A percentile compares a stretch with the other conserved stretches of the same genome.
phyloP scores from a whole-genome alignment of 2,113 vertebrate species.

The Rhabdornis inornatus region DNA sequence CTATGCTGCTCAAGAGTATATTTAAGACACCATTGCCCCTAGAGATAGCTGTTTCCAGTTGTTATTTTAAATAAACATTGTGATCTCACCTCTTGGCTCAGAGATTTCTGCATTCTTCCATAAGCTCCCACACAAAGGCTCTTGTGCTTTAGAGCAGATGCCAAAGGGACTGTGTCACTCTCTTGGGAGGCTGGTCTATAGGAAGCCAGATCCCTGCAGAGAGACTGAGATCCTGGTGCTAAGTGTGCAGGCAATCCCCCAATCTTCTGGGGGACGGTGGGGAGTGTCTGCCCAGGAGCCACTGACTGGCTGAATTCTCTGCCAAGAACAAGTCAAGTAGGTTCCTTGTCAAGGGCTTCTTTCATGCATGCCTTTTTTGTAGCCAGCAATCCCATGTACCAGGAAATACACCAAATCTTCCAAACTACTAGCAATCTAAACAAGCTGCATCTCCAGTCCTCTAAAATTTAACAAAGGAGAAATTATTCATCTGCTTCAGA shows the following conservation, averaged over 20 bases:
- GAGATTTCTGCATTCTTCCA: neutral
- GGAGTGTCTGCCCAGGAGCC: neutral
- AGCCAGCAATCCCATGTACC: neutral
- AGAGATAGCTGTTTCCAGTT: neutral
- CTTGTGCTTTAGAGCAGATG: neutral
- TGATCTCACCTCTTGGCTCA: constrained; percentile 37
- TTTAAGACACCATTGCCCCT: neutral
- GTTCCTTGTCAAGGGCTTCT: neutral
- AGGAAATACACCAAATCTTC: neutral
- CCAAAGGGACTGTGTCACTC: neutral
- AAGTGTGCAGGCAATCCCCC: neutral
- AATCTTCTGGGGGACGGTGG: neutral
- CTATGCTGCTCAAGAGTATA: neutral
- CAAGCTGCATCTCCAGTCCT: neutral
- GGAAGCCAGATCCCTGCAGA: neutral
- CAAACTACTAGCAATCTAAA: neutral
- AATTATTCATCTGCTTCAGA: neutral
- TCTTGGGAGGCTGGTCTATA: neutral
- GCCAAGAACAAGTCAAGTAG: neutral
- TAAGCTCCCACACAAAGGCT: neutral
- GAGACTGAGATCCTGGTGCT: neutral
- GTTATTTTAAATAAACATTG: neutral
- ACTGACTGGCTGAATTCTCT: neutral
- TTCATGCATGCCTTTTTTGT: neutral
- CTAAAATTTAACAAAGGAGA: neutral